Evolutionary conservation across 2,113 vertebrate genomes (phyloP).

Genomic region (Campylomormyrus tamandua): DNA sequence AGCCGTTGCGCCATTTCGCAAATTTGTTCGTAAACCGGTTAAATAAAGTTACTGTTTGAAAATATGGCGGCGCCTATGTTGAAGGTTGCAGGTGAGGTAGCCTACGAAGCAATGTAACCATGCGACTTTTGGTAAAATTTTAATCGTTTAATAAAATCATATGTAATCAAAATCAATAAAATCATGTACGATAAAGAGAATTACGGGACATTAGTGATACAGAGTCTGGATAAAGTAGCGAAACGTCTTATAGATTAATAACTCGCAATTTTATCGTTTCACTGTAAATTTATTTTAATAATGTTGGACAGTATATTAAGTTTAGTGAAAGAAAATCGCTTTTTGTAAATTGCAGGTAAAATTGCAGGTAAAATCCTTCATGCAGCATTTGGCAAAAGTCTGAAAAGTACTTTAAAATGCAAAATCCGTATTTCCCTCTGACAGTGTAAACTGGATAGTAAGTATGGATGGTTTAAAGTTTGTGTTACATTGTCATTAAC

Average conservation of each 20-base stretch:
- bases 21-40: background rate
- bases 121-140: background rate
- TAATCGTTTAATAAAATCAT: background rate
- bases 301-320: background rate
- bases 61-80: slow-evolving; percentile 60
- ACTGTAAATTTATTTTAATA: background rate
- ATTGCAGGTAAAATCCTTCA: background rate
- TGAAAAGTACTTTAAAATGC: background rate
- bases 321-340: background rate
- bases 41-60: slow-evolving; percentile 19
- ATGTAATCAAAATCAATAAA: too few species aligned
- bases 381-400: background rate
- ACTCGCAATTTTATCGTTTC: background rate
- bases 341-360: background rate
- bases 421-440: background rate
- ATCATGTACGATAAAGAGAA: background rate
- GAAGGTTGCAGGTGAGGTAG: slow-evolving; percentile 60
- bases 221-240: background rate
- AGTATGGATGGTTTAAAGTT: background rate
- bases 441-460: background rate
- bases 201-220: background rate
- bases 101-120: background rate
- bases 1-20: background rate
- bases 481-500: background rate
- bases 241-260: background rate